Conservation (phyloP, 1,140 invertebrate species). For the Muscidifurax raptorellus region DNA sequence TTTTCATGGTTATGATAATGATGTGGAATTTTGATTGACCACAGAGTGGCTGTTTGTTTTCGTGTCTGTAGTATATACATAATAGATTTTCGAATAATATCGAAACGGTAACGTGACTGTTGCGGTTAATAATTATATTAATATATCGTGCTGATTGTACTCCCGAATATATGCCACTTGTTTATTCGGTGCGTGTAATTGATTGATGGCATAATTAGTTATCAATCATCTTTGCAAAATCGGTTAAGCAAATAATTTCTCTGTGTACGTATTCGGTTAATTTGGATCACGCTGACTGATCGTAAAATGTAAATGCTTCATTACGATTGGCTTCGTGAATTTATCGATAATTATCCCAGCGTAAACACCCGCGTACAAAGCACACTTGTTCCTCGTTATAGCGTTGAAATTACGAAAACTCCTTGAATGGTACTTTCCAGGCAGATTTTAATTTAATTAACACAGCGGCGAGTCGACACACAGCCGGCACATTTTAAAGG, state of each 20-base stretch:
- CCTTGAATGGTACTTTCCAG: no score
- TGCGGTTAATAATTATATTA: neutral
- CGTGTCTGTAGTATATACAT: no score
- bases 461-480: no score
- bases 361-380: no score
- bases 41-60: no score
- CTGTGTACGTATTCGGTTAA: neutral
- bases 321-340: neutral
- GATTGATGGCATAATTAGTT: neutral
- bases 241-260: neutral
- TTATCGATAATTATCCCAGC: no score
- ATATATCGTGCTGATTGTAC: neutral
- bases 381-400: neutral
- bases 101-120: neutral
- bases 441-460: no score
- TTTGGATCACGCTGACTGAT: neutral
- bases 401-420: neutral
- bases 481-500: no score
- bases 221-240: neutral
- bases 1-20: no score
- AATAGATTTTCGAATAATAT: no score
- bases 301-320: neutral
- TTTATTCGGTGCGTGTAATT: neutral
- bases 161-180: neutral
- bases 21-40: no score